Base-by-base conservation (phyloP, 2,888 invertebrate genomes). In the Stenoptilia bipunctidactyla region DNA sequence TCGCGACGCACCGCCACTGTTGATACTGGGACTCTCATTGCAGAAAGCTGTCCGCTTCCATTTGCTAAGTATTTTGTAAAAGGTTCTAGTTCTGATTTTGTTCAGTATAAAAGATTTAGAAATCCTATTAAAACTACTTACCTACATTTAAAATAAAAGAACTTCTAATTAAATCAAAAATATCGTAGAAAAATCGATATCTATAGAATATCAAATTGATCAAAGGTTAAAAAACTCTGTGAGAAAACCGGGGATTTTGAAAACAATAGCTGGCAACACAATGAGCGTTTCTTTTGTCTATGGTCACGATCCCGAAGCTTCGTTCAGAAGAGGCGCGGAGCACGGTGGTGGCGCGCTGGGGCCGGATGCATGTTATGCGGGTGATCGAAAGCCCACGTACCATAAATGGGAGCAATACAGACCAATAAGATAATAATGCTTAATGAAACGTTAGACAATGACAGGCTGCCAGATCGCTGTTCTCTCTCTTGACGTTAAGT, bases 1-100 rank as follows among this genome's bases (percentile, higher is more conserved):
- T 76, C 72, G 63, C 68, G 56, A 53, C 56, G 56, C 59, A 54
- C 57, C 63, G 65, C 66, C 68, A 58, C 64, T 66, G 71, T 67
- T 68, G 66, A 65, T 63, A 58, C 58, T 59, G 54, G 46, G 57
- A 38, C 58, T 55, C 58, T 58, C 61, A 58, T 53, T 48, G 56
- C 55, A 50, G 46, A 44, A 46, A 51, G 46, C 52, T 45, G 58
- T 45, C 47, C 51, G 58, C 55, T 56, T 63, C 58, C 64, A 30
- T 10, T 30, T 30, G 9, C 30, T n/a, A 30, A n/a, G 30, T 30
- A n/a, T 30, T 25, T n/a, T n/a, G n/a, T n/a, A n/a, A 20, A 20
- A 5, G 4, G 20, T 20, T 20, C 8, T 3, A 3, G 3, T 8
- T 20, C 20, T 20, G 20, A 20, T 20, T 20, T 20, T 20, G 8